phyloP scores from a whole-genome alignment of 2,888 invertebrate species.

The Aphidoletes aphidimyza region DNA sequence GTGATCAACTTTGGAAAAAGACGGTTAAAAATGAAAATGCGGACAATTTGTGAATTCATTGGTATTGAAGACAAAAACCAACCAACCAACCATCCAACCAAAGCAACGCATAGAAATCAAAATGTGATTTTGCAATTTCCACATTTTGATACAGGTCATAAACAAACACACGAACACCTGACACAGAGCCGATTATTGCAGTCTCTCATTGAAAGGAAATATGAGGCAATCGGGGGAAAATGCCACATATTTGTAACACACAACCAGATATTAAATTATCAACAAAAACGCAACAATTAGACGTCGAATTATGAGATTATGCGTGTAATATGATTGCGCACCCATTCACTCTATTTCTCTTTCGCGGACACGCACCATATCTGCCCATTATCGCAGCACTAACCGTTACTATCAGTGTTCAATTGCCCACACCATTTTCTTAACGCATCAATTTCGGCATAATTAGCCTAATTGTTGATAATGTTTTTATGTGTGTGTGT shows the following conservation, averaged over 20 bases:
- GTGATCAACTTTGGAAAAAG: not conserved
- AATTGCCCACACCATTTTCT: not conserved
- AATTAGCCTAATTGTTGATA: no score
- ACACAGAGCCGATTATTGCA: not conserved
- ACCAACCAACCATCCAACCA: no score
- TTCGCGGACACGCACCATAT: no score
- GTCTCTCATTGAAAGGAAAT: not conserved
- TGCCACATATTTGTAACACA: not conserved
- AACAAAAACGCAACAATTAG: not conserved
- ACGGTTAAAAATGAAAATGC: not conserved
- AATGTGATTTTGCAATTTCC: constrained; percentile 21
- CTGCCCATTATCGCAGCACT: not conserved
- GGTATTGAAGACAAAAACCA: not conserved
- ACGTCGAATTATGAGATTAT: no score
- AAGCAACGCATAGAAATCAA: no score
- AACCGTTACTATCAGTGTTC: not conserved
- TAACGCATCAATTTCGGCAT: constrained; percentile 14
- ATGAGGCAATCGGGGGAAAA: not conserved
- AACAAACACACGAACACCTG: not conserved
- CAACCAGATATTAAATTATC: not conserved
- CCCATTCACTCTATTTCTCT: not conserved
- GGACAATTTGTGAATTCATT: not conserved
- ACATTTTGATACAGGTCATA: constrained; percentile 11
- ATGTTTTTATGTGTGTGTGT: no score
- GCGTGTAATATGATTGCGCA: not conserved